Percentiles rank a stretch among this genome's conserved stretches.
Evolutionary conservation across 2,888 invertebrate genomes (phyloP).

Genomic region (Cosmia trapezina): DNA sequence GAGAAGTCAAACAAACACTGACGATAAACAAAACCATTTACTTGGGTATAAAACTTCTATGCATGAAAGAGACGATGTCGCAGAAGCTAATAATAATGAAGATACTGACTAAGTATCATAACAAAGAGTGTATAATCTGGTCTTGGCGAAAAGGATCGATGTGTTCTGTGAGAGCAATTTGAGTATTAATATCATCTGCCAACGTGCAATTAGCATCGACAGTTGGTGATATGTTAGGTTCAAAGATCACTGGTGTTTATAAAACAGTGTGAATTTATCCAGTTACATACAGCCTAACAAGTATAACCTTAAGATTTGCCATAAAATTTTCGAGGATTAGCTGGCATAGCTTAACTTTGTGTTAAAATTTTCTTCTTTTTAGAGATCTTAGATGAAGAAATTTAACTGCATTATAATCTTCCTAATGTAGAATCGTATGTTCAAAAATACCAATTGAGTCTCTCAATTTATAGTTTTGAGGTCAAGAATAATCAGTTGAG

Average conservation of each 20-base stretch:
- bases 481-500: slow-evolving; percentile 20
- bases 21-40: not conserved
- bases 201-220: slow-evolving; percentile 11
- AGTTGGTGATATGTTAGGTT: slow-evolving; percentile 20
- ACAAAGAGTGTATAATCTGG: too few species aligned
- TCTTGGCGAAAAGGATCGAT: not conserved
- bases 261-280: not conserved
- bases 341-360: not conserved
- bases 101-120: not conserved
- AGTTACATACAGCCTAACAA: not conserved
- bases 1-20: slow-evolving; percentile 19
- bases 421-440: not conserved
- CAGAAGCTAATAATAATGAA: not conserved
- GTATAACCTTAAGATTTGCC: not conserved
- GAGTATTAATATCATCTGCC: not conserved
- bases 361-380: not conserved
- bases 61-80: not conserved
- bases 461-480: slow-evolving; percentile 7
- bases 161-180: not conserved
- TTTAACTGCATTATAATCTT: not conserved
- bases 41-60: not conserved
- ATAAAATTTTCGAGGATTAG: not conserved
- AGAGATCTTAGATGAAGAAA: not conserved
- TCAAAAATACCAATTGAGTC: not conserved
- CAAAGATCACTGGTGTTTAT: slow-evolving; percentile 24